phyloP scores from a whole-genome alignment of 2,113 vertebrate genomes.

The Alectura lathami region DNA sequence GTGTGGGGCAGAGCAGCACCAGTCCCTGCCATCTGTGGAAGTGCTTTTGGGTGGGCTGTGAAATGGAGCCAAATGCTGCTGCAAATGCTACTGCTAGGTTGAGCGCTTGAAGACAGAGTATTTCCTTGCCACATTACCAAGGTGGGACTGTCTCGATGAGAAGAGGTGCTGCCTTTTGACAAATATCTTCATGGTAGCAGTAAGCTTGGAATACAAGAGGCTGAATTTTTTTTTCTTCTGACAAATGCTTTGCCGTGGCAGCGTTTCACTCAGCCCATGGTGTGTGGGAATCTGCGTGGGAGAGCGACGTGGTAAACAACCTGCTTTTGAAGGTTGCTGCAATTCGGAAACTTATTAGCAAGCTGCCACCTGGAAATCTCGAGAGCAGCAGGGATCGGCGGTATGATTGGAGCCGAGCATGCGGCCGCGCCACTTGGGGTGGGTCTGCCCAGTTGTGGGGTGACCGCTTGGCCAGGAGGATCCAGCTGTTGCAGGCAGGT shows the following conservation, averaged over 20 bases:
- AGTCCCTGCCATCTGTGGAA: not conserved
- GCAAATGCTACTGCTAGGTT: too few relatives aligned
- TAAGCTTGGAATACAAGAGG: not conserved
- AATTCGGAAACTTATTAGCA: constrained; percentile 27
- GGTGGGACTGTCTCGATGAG: not conserved
- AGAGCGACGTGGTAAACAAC: constrained; percentile 20
- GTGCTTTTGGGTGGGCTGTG: not conserved
- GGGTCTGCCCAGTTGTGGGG: not conserved
- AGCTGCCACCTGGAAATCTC: constrained; percentile 11
- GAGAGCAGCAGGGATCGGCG: not conserved
- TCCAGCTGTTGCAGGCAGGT: not conserved
- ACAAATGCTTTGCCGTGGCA: not conserved
- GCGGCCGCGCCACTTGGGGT: not conserved
- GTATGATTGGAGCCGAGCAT: not conserved
- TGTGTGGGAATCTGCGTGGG: constrained; percentile 32
- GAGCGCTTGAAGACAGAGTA: not conserved
- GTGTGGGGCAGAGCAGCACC: not conserved
- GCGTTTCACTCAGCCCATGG: constrained; percentile 5
- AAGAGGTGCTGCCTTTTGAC: constrained; percentile 36
- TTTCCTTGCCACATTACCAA: not conserved
- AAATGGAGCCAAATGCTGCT: not conserved
- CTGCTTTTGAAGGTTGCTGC: constrained; percentile 41
- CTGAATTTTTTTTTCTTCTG: not conserved
- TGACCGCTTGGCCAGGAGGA: not conserved
- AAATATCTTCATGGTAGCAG: not conserved